Conservation (phyloP, 2,888 invertebrate species). For the Orthosia cruda region DNA sequence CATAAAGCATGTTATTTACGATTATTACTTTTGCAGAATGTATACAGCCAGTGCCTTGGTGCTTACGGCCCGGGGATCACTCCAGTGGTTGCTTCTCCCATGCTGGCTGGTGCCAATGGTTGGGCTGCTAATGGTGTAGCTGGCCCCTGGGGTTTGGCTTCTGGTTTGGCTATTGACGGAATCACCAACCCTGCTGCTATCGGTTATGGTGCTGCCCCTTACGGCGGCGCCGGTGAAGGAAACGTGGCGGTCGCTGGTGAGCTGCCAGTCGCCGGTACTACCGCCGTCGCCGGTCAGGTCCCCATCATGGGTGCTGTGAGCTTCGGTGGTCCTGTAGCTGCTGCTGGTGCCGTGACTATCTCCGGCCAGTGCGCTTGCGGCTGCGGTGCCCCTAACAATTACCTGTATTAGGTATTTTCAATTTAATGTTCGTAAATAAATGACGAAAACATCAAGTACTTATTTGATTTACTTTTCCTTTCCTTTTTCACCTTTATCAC, state of each 20-base stretch:
- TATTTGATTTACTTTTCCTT: too few relatives aligned
- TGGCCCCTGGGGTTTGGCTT: not conserved
- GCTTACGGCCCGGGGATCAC: conserved; percentile 22
- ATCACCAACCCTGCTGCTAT: not conserved
- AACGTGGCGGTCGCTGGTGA: too few relatives aligned
- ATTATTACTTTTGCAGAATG: not conserved
- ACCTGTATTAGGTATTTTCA: too few relatives aligned
- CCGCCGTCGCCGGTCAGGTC: too few relatives aligned
- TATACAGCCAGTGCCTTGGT: conserved; percentile 11
- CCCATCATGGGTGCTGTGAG: conserved; percentile 65
- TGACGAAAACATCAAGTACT: too few relatives aligned
- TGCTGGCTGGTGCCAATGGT: conserved; percentile 14
- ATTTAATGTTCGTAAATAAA: too few relatives aligned
- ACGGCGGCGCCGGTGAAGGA: too few relatives aligned
- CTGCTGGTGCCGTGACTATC: conserved; percentile 68
- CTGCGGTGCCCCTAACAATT: conserved; percentile 12
- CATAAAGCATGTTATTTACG: not conserved
- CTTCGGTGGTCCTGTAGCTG: conserved; percentile 64
- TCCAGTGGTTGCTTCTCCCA: conserved; percentile 21
- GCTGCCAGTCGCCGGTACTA: too few relatives aligned
- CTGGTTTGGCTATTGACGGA: not conserved
- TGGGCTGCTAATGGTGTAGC: conserved; percentile 19
- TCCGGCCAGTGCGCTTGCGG: conserved; percentile 69
- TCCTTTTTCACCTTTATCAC: too few relatives aligned
- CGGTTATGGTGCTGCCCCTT: too few relatives aligned